Evolutionary conservation across 2,888 invertebrate species (phyloP), one percentile per base, ranked within the genome.

Genomic region (Venustoraphidia nigricollis): DNA sequence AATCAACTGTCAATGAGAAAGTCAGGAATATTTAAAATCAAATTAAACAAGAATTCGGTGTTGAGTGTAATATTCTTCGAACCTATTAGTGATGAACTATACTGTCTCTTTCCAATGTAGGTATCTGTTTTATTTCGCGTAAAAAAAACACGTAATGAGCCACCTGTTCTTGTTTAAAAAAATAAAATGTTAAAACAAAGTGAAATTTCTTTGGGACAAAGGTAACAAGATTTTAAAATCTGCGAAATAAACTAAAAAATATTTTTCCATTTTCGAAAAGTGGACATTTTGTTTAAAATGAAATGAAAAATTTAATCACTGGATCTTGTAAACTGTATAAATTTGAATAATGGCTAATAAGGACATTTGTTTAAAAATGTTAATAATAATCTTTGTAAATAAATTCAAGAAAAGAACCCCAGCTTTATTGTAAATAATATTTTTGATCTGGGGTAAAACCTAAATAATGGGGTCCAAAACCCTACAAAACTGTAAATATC

Each of bases 221-320:
- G 34, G 44, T 44, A 44, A 44, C 44, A 44, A 44, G 44, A 44
- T 44, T 46, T 46, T 44, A 36, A 46, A 46, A 46, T 46, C 46
- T 46, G 46, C 46, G 46, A 14, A 14, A 36, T 36, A 36, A 11
- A 37, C 40, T 35, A 40, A 37, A n/a, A 40, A 40, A 35, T 39
- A 17, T 9, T 13, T 40, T 13, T 46, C 13, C 11, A 36, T 36
- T 27, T 44, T 17, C 36, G 14, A 35, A 36, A 35, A 44, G 13
- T 36, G 13, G 13, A 44, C 27, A 44, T 13, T 17, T 14, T 14
- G 14, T 44, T 44, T 44, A 36, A 37, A 44, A 36, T n/a, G 34
- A 36, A 44, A 36, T 34, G 14, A 44, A n/a, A 10, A 14, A 34
- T 36, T 35, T 37, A 36, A 38, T 46, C 46, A 36, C 46, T 46